These are phyloP conservation scores for Notothenia coriiceps DNA, from an alignment of 2,113 vertebrate genomes.

Conservation along the genomic window DNA sequence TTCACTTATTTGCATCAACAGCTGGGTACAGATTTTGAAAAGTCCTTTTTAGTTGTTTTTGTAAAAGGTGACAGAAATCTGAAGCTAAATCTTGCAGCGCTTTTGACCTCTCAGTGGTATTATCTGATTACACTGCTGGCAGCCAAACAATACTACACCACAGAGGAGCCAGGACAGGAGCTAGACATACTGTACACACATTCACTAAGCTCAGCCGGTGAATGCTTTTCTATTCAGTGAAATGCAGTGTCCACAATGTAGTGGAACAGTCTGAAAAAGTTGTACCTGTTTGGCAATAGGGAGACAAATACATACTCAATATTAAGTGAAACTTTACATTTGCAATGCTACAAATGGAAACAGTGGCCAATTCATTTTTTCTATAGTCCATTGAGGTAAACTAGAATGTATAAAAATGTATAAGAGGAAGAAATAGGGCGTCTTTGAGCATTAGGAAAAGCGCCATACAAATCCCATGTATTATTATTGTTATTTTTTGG, in stretches of 20 bases:
- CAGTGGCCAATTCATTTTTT: background rate
- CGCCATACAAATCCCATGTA: too few species aligned
- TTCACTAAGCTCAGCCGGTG: constrained; percentile 56
- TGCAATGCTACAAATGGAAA: background rate
- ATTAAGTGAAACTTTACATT: background rate
- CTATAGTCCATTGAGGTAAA: background rate
- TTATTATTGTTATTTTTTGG: too few species aligned
- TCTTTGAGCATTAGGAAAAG: too few species aligned
- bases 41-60: constrained; percentile 65
- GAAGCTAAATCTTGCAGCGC: constrained; percentile 78
- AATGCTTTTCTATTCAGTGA: constrained; percentile 45
- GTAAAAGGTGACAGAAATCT: constrained; percentile 80
- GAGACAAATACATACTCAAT: background rate
- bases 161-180: constrained; percentile 70
- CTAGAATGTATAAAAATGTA: too few species aligned
- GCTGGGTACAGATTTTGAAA: constrained; percentile 29
- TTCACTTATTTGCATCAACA: constrained; percentile 20
- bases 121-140: constrained; percentile 84
- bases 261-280: background rate
- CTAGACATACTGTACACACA: constrained; percentile 65
- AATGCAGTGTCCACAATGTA: constrained; percentile 16
- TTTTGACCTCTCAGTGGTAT: constrained; percentile 82
- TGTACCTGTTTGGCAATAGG: background rate
- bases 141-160: constrained; percentile 75
- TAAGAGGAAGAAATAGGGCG: too few species aligned